phyloP scores from a whole-genome alignment of 2,888 invertebrate species.

The Gastracanthus pulcherrimus region DNA sequence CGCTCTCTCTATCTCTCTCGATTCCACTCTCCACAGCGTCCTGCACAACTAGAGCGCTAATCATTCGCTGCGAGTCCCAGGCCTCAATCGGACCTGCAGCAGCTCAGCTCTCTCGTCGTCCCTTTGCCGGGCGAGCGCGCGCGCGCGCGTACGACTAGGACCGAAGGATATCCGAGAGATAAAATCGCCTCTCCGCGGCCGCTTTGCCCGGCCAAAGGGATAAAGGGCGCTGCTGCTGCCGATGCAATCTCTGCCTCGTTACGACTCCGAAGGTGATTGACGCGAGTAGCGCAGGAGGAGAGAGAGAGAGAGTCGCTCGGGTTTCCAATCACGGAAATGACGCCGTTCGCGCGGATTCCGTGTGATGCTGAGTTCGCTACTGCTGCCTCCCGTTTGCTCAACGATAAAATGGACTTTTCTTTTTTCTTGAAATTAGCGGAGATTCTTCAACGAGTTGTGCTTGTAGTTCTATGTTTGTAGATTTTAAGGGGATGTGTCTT shows the following conservation, averaged over 20 bases:
- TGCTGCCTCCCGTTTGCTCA: not conserved
- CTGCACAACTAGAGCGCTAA: not conserved
- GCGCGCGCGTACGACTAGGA: not conserved
- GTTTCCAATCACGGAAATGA: constrained; percentile 38
- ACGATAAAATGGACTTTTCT: no score
- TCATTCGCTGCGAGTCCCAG: not conserved
- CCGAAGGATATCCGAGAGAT: constrained; percentile 26
- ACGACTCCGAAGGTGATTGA: constrained; percentile 39
- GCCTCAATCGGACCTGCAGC: not conserved
- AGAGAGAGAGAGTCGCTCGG: not conserved
- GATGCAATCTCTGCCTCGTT: constrained; percentile 43
- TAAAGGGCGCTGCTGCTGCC: not conserved
- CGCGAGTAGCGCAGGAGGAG: not conserved
- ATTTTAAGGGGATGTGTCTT: no score
- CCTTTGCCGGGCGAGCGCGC: not conserved
- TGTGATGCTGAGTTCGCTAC: not conserved
- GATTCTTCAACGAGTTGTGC: no score
- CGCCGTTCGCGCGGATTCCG: not conserved
- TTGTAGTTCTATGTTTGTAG: no score
- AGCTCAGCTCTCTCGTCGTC: not conserved
- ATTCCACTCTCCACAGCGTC: no score
- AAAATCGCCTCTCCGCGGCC: constrained; percentile 1
- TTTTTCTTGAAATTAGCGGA: not conserved
- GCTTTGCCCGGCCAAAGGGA: not conserved
- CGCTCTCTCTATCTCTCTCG: no score